Conservation (phyloP, 23 tunicate species). For the Ascidia mentula region DNA sequence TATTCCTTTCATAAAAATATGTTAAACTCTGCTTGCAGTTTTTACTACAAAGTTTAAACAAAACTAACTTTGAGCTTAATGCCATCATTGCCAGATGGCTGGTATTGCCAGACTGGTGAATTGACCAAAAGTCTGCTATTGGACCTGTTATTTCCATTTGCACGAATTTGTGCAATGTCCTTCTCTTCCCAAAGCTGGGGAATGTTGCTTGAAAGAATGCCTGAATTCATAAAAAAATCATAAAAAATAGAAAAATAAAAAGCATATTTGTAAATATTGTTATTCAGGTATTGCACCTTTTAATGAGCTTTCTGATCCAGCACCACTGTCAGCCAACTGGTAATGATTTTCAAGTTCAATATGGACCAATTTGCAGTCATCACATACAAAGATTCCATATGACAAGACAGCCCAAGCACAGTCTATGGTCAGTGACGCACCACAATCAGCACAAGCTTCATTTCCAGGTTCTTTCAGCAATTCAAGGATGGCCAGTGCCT, state of each 20-base stretch:
- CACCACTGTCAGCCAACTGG: constrained; percentile 33
- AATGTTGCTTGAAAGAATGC: constrained; percentile 62
- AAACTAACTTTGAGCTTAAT: constrained; percentile 73
- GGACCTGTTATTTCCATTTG: constrained; percentile 76
- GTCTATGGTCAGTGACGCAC: constrained; percentile 58
- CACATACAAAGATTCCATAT: constrained; percentile 91
- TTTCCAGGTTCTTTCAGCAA: constrained; percentile 73
- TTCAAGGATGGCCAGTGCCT: constrained; percentile 26
- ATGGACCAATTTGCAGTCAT: constrained; percentile 97
- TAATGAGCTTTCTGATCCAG: constrained; percentile 11
- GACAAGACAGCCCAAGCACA: constrained; percentile 89
- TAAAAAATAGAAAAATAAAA: not conserved
- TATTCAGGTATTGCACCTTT: not conserved
- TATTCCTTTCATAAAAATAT: constrained; percentile 54
- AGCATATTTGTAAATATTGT: not conserved
- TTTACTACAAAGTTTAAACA: not conserved
- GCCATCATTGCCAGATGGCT: constrained; percentile 83
- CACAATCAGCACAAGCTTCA: constrained; percentile 86
- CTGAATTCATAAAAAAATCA: constrained; percentile 23
- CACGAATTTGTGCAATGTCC: constrained; percentile 71
- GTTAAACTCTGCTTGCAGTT: not conserved
- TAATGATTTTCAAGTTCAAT: constrained; percentile 79
- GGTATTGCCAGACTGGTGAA: constrained; percentile 86
- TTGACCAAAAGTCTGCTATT: constrained; percentile 52
- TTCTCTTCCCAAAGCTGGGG: constrained; percentile 83